Conservation (phyloP, 1,140 invertebrate genomes). For the Monomorium pharaonis region DNA sequence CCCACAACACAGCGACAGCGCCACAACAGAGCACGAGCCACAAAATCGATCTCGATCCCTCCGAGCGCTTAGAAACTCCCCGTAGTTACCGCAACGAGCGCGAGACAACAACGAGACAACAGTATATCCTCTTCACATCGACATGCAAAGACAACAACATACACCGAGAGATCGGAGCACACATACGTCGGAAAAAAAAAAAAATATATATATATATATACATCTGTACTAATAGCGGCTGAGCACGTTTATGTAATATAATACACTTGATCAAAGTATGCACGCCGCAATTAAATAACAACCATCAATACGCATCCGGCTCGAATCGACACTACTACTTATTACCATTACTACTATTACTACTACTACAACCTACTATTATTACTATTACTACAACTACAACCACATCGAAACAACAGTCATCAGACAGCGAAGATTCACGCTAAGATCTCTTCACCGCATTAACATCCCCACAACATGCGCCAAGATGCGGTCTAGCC, state of each 20-base stretch:
- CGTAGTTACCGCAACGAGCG: slow-evolving; percentile 53
- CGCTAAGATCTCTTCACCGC: slow-evolving; percentile 32
- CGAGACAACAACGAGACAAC: slow-evolving; percentile 42
- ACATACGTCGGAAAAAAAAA: slow-evolving; percentile 1
- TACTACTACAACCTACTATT: slow-evolving; percentile 14
- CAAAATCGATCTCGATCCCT: slow-evolving; percentile 52
- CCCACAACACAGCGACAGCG: slow-evolving; percentile 34
- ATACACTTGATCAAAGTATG: slow-evolving; percentile 10
- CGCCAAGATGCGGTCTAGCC: background rate
- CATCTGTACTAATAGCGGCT: slow-evolving; percentile 28
- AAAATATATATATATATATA: background rate
- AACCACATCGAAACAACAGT: slow-evolving; percentile 42
- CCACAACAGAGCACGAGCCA: slow-evolving; percentile 42
- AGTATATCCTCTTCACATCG: slow-evolving; percentile 32
- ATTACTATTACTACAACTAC: slow-evolving; percentile 15
- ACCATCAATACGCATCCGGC: background rate
- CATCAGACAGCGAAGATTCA: slow-evolving; percentile 44
- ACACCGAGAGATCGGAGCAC: slow-evolving; percentile 31
- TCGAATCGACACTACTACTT: slow-evolving; percentile 58
- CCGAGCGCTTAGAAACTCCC: slow-evolving; percentile 53
- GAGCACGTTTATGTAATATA: slow-evolving; percentile 1
- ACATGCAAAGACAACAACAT: slow-evolving; percentile 42
- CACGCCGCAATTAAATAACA: slow-evolving; percentile 25
- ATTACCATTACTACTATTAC: slow-evolving; percentile 1
- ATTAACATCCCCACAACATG: slow-evolving; percentile 52